These are phyloP conservation scores for Sebastiscus albofasciatus DNA, from an alignment of 2,797 vertebrate genomes.

Conservation along the genomic window DNA sequence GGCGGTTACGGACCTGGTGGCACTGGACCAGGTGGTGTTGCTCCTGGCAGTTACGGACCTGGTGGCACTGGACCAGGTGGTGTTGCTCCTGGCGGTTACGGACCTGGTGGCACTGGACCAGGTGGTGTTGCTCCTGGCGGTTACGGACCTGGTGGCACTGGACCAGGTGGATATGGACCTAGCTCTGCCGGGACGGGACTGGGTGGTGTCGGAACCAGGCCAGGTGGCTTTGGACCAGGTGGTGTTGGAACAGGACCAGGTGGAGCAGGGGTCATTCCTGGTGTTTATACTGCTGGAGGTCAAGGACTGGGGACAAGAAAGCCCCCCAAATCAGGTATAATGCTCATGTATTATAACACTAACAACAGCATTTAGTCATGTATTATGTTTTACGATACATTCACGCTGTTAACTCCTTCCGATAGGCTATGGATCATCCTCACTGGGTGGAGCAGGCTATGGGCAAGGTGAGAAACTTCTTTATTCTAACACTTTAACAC, in stretches of 20 bases:
- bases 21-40: slow-evolving; percentile 24
- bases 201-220: slow-evolving; percentile 44
- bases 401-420: neutral
- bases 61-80: slow-evolving; percentile 19
- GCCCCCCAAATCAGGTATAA: slow-evolving; percentile 69
- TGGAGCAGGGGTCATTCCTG: slow-evolving; percentile 47
- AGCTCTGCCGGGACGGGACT: slow-evolving; percentile 42
- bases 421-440: slow-evolving; percentile 65
- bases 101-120: neutral
- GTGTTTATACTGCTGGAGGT: slow-evolving; percentile 52
- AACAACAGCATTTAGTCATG: neutral
- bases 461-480: slow-evolving; percentile 48
- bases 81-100: slow-evolving; percentile 3
- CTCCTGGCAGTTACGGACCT: slow-evolving; percentile 3
- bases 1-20: slow-evolving; percentile 1
- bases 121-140: slow-evolving; percentile 31
- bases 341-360: neutral
- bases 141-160: neutral
- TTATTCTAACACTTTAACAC: neutral
- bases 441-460: slow-evolving; percentile 61
- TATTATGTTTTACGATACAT: neutral
- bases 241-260: slow-evolving; percentile 46
- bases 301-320: slow-evolving; percentile 65
- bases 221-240: slow-evolving; percentile 51
- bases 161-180: slow-evolving; percentile 47